Evolutionary conservation across 2,888 invertebrate species (phyloP).

Genomic region (Sycophila texana): DNA sequence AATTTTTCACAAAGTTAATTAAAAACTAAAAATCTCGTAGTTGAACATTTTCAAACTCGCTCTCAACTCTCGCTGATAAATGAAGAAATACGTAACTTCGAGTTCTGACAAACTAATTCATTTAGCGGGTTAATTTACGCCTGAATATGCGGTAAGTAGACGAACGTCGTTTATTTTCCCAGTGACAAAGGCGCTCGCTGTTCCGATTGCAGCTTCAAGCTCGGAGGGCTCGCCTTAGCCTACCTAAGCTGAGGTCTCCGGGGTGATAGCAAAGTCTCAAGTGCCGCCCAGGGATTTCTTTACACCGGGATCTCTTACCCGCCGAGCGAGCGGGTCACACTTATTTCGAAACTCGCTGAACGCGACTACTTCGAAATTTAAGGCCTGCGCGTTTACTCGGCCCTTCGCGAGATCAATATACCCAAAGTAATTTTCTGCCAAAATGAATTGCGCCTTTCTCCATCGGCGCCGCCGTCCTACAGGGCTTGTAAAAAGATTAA

Average conservation of each 20-base stretch:
- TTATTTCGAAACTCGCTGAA: background rate
- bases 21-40: no score
- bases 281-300: slow-evolving; percentile 33
- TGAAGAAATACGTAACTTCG: no score
- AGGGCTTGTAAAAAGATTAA: background rate
- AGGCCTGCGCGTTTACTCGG: no score
- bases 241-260: slow-evolving; percentile 31
- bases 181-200: background rate
- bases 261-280: background rate
- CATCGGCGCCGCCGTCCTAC: no score
- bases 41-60: no score
- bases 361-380: no score
- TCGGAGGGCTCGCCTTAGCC: slow-evolving; percentile 30
- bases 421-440: background rate
- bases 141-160: background rate
- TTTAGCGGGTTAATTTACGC: background rate
- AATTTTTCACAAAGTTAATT: no score
- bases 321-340: background rate
- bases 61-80: no score
- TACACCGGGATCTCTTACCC: slow-evolving; percentile 3
- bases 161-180: background rate
- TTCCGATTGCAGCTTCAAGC: slow-evolving; percentile 1
- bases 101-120: background rate
- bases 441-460: background rate
- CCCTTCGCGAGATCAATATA: no score